phyloP scores from a whole-genome alignment of 2,888 invertebrate genomes.

The Cecidostiba fungosa region DNA sequence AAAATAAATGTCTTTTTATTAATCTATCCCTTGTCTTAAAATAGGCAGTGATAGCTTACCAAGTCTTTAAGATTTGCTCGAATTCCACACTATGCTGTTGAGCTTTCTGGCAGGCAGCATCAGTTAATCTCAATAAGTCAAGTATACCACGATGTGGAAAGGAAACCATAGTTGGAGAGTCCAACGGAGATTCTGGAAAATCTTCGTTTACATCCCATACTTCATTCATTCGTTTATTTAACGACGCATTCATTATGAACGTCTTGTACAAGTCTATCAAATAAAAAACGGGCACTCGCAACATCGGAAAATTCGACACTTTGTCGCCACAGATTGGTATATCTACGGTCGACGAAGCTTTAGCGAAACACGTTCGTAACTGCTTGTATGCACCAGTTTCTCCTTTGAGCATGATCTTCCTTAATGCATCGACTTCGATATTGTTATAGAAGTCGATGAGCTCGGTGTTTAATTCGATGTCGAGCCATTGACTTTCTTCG shows the following conservation, averaged over 20 bases:
- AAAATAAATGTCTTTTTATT: conserved; percentile 12
- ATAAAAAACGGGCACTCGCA: conserved; percentile 73
- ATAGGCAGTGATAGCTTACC: conserved; percentile 62
- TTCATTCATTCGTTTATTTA: conserved; percentile 54
- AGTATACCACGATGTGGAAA: conserved; percentile 64
- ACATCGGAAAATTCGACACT: conserved; percentile 70
- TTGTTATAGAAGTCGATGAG: conserved; percentile 70
- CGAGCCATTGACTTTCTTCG: conserved; percentile 66
- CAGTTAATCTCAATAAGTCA: conserved; percentile 69
- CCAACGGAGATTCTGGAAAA: conserved; percentile 22
- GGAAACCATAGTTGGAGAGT: conserved; percentile 21
- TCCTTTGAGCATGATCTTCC: conserved; percentile 74
- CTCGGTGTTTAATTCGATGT: conserved; percentile 70
- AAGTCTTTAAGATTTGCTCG: conserved; percentile 69
- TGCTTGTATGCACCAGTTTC: conserved; percentile 72
- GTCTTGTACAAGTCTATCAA: conserved; percentile 73
- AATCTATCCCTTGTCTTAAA: background rate
- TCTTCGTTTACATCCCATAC: conserved; percentile 48
- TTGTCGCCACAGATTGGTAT: conserved; percentile 63
- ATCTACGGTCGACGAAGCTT: conserved; percentile 65
- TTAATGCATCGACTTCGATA: conserved; percentile 72
- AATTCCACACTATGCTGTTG: conserved; percentile 69
- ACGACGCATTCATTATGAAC: conserved; percentile 57
- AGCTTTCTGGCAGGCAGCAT: conserved; percentile 66
- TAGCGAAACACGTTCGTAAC: conserved; percentile 69